Evolutionary conservation across 2,888 invertebrate genomes (phyloP).

Genomic region (Pherbina coryleti): DNA sequence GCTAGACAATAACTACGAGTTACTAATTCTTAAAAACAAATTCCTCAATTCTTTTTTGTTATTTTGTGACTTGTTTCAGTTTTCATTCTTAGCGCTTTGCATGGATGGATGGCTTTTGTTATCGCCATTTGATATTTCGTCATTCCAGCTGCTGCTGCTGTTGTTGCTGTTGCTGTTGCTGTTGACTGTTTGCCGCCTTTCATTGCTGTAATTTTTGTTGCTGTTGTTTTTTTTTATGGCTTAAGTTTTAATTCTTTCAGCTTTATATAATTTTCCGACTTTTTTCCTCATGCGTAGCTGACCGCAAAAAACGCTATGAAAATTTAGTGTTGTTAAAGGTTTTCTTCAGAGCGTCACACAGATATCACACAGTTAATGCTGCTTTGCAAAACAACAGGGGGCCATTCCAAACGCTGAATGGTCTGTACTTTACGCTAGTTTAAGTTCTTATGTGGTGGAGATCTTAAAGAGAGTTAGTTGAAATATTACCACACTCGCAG

Average conservation of each 20-base stretch:
- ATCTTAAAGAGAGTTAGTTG: no score
- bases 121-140: slow-evolving; percentile 26
- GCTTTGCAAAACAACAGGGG: no score
- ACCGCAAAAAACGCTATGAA: not conserved
- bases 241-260: slow-evolving; percentile 2
- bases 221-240: slow-evolving; percentile 6
- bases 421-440: no score
- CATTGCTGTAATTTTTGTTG: not conserved
- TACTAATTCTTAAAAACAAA: slow-evolving; percentile 8
- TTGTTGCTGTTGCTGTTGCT: slow-evolving; percentile 1
- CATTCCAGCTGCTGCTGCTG: slow-evolving; percentile 17
- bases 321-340: not conserved
- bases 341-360: not conserved
- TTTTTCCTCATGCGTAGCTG: slow-evolving; percentile 16
- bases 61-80: not conserved
- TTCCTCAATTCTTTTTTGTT: not conserved
- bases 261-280: slow-evolving; percentile 20
- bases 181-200: slow-evolving; percentile 1
- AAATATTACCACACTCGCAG: no score
- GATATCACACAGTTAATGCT: no score
- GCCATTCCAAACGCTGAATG: no score
- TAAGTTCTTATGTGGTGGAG: no score
- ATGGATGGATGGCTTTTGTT: slow-evolving; percentile 17
- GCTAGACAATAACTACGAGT: slow-evolving; percentile 20
- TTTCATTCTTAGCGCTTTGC: slow-evolving; percentile 1